A percentile compares a stretch with the other conserved stretches of the same genome.
Conservation (phyloP, 2,888 invertebrate species). For the Heliconius ismenius region DNA sequence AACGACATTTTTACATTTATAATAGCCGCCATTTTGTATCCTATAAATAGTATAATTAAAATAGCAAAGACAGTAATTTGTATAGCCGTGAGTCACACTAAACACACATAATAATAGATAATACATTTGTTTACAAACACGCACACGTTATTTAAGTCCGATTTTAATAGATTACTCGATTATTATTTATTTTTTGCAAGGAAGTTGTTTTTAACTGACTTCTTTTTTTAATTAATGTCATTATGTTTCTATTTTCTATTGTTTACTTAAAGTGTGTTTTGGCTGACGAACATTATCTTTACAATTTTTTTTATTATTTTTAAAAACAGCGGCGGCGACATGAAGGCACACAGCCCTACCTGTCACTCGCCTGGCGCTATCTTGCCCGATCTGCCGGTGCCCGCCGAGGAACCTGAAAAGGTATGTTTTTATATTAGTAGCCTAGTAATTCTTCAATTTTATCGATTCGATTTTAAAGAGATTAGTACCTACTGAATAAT, state of each 20-base stretch:
- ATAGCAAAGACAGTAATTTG: constrained; percentile 12
- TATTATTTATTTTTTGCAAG: neutral
- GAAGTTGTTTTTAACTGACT: neutral
- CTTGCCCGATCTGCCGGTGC: constrained; percentile 71
- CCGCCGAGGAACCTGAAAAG: constrained; percentile 86
- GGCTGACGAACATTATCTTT: too few relatives aligned
- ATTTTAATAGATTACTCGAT: constrained; percentile 5
- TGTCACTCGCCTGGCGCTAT: constrained; percentile 76
- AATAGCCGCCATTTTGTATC: neutral
- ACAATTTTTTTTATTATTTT: too few relatives aligned
- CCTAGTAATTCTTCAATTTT: neutral
- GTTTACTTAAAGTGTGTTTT: too few relatives aligned
- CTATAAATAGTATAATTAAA: constrained; percentile 16
- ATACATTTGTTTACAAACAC: constrained; percentile 17
- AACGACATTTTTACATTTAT: neutral
- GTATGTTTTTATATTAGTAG: constrained; percentile 58
- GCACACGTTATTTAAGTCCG: neutral
- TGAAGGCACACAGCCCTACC: constrained; percentile 68
- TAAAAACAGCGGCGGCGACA: constrained; percentile 60
- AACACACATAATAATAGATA: constrained; percentile 25
- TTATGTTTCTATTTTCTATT: neutral
- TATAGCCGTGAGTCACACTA: neutral
- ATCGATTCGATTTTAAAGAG: too few relatives aligned
- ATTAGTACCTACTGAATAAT: too few relatives aligned
- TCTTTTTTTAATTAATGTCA: neutral